A percentile compares a stretch with the other conserved stretches of the same genome.
Evolutionary conservation across 2,888 invertebrate genomes (phyloP).

Genomic region (Bugula neritina): DNA sequence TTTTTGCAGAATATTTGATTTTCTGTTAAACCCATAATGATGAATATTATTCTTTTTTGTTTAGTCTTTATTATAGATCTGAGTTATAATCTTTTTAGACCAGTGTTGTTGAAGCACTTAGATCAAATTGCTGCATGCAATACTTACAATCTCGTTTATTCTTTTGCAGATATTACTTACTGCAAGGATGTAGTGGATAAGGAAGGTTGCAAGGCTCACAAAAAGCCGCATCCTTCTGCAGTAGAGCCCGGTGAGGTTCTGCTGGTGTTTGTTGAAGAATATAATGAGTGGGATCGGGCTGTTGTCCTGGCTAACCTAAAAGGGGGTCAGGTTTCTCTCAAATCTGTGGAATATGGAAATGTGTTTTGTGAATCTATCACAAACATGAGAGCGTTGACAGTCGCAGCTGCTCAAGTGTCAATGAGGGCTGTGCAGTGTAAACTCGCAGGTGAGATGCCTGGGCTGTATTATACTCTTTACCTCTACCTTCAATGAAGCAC

Average conservation of each 20-base stretch:
- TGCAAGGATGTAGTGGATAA: not conserved
- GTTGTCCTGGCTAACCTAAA: not conserved
- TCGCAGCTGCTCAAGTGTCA: not conserved
- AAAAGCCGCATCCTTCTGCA: not conserved
- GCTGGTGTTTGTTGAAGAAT: not conserved
- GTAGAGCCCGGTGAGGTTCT: not conserved
- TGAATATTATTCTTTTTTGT: too few relatives aligned
- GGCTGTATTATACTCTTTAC: too few relatives aligned
- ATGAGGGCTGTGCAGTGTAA: not conserved
- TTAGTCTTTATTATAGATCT: too few relatives aligned
- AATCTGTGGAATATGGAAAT: not conserved
- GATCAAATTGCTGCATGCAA: too few relatives aligned
- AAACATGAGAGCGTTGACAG: not conserved
- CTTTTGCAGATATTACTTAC: not conserved
- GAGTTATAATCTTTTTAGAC: too few relatives aligned
- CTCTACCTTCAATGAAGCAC: too few relatives aligned
- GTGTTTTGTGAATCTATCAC: not conserved
- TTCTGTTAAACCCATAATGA: too few relatives aligned
- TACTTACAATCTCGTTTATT: too few relatives aligned
- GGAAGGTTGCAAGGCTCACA: not conserved
- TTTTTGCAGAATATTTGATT: too few relatives aligned
- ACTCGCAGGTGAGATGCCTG: not conserved
- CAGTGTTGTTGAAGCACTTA: too few relatives aligned
- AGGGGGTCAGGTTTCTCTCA: not conserved
- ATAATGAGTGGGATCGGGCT: constrained; percentile 11